A percentile compares a stretch with the other conserved stretches of the same genome.
phyloP scores from a whole-genome alignment of 2,113 vertebrate species.

The Uria lomvia region DNA sequence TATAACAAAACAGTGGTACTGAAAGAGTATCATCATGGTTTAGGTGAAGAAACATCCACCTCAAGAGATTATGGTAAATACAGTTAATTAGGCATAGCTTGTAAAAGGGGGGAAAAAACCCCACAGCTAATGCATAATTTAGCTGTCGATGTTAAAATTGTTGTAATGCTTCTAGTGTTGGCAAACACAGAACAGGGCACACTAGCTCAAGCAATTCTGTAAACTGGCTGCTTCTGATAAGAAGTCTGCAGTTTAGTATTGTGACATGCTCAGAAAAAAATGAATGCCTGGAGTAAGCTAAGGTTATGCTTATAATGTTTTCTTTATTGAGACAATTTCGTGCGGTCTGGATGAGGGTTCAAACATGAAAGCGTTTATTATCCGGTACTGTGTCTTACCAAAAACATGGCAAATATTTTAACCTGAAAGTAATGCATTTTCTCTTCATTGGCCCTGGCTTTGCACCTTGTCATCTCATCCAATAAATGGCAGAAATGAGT shows the following conservation, averaged over 20 bases:
- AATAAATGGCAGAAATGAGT: background rate
- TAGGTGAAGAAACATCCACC: background rate
- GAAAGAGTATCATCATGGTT: background rate
- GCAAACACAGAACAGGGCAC: background rate
- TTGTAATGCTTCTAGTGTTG: background rate
- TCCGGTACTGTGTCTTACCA: background rate
- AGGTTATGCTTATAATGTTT: background rate
- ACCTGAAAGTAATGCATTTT: background rate
- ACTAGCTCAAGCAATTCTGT: background rate
- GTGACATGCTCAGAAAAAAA: background rate
- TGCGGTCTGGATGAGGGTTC: background rate
- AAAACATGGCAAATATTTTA: background rate
- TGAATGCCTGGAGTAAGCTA: background rate
- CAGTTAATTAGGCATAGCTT: background rate
- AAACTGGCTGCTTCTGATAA: background rate
- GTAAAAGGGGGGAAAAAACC: background rate
- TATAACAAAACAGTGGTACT: background rate
- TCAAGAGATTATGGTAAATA: background rate
- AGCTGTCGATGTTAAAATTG: background rate
- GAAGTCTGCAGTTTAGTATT: background rate
- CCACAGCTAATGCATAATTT: background rate
- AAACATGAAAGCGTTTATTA: background rate
- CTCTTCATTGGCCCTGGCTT: background rate
- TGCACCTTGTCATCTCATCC: background rate
- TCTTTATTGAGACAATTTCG: background rate